Conservation (phyloP, 2,113 vertebrate genomes). For the Misgurnus mizolepis region DNA sequence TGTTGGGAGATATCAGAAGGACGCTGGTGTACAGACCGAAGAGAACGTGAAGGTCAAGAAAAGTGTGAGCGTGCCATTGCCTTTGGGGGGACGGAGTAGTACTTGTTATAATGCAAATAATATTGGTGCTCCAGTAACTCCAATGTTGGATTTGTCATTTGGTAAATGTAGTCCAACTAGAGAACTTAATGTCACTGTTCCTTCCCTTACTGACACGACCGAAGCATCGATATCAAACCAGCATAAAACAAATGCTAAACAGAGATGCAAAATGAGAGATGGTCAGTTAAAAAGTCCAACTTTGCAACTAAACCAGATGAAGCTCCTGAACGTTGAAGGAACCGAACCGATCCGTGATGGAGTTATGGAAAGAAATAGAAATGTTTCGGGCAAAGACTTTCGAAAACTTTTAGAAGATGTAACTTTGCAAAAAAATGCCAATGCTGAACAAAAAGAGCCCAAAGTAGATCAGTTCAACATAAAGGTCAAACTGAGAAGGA, state of each 20-base stretch:
- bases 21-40: constrained; percentile 37
- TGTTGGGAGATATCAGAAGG: not conserved
- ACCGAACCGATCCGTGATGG: not conserved
- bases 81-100: not conserved
- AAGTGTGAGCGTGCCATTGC: not conserved
- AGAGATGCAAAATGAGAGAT: constrained; percentile 29
- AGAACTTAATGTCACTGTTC: constrained; percentile 9
- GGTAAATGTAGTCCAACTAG: constrained; percentile 2
- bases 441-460: not conserved
- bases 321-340: not conserved
- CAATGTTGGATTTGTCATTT: constrained; percentile 8
- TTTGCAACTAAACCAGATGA: not conserved
- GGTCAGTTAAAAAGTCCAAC: not conserved
- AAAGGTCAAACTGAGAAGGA: constrained; percentile 69
- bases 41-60: not conserved
- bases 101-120: constrained; percentile 28
- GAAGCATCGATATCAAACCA: not conserved
- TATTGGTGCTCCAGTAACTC: not conserved
- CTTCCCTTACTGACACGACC: not conserved
- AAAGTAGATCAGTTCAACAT: constrained; percentile 33
- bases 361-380: not conserved
- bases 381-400: not conserved
- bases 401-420: constrained; percentile 20
- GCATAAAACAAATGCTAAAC: constrained; percentile 14
- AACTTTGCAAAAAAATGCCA: not conserved